A percentile compares a stretch with the other conserved stretches of the same genome.
phyloP scores from a whole-genome alignment of 2,888 invertebrate species.

The Habroteleia sp. region DNA sequence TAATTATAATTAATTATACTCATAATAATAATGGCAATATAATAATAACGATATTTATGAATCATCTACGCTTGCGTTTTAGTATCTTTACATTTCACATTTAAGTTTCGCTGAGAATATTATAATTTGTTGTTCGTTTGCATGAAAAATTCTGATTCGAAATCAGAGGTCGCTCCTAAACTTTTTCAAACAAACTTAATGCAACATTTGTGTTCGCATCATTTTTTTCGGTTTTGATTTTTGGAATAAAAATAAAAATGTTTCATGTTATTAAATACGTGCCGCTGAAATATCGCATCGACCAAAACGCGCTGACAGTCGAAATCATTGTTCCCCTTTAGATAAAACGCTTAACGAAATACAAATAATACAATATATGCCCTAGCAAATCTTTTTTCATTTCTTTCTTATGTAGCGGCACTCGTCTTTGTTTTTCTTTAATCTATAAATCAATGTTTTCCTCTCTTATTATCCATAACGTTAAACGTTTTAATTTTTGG shows the following conservation, averaged over 20 bases:
- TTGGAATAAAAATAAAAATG: conserved; percentile 47
- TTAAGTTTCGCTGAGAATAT: conserved; percentile 21
- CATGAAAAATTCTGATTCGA: conserved; percentile 13
- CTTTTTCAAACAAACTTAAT: conserved; percentile 17
- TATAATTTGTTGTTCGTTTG: conserved; percentile 29
- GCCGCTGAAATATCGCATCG: conserved; percentile 36
- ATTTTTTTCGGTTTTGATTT: conserved; percentile 3
- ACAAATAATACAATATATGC: conserved; percentile 68
- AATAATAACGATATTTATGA: conserved; percentile 40
- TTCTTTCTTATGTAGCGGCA: conserved; percentile 64
- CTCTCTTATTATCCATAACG: conserved; percentile 54
- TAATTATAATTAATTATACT: conserved; percentile 59
- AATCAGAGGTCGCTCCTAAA: conserved; percentile 8
- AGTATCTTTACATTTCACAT: conserved; percentile 17
- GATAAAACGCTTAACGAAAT: conserved; percentile 70
- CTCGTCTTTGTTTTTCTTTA: conserved; percentile 64
- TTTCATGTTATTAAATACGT: conserved; percentile 17
- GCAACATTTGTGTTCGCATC: conserved; percentile 26
- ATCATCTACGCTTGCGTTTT: conserved; percentile 24
- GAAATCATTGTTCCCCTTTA: conserved; percentile 65
- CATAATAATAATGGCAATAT: conserved; percentile 55
- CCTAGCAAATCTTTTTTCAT: conserved; percentile 64
- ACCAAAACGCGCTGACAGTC: conserved; percentile 60
- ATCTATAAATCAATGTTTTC: conserved; percentile 63
- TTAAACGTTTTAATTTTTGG: conserved; percentile 71